Evolutionary conservation across 2,797 vertebrate species (phyloP), one percentile per base, ranked within the genome.

Genomic region (Sebastes matsubarae): DNA sequence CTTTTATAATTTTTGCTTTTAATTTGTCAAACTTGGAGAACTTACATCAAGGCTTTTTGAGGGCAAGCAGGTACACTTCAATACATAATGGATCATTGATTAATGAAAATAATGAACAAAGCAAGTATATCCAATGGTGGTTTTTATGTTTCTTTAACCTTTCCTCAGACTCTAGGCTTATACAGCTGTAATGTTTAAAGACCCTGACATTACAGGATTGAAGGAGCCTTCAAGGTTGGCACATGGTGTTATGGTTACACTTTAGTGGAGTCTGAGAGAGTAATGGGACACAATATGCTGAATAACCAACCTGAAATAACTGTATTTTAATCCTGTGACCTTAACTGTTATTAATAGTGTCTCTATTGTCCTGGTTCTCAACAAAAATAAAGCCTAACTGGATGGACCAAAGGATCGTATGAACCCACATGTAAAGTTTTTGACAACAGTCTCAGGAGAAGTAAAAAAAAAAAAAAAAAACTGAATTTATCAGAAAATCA

Each of bases 401-500:
- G 18, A n/a, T 50, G 12, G 12, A 63, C 9, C 29, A 24, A 29
- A 46, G 3, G 18, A 50, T 50, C 42, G 3, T 50, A 50, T 50
- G 42, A 50, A 20, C 42, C 13, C 55, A 36, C 10, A 38, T 68
- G 11, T 32, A 4, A 83, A 54, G 29, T 25, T 75, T 73, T 59
- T 58, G 36, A 86, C 24, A 79, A 8, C 36, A 61, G 22, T 77
- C 22, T 79, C 27, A 57, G 14, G 9, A 36, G 16, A 42, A 75
- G 14, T 27, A 2, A 32, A 50, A 63, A 34, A 79, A 29, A 64
- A 22, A 14, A 32, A 27, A 8, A 32, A 46, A 46, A 42, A 42
- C 1, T 18, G 1, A 82, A 76, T 3, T 42, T n/a, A 30, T 16
- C 25, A 64, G 4, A 80, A 75, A 87, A 82, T 77, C 27, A 36